Conservation (phyloP, 2,888 invertebrate genomes). For the Crematogaster levior region DNA sequence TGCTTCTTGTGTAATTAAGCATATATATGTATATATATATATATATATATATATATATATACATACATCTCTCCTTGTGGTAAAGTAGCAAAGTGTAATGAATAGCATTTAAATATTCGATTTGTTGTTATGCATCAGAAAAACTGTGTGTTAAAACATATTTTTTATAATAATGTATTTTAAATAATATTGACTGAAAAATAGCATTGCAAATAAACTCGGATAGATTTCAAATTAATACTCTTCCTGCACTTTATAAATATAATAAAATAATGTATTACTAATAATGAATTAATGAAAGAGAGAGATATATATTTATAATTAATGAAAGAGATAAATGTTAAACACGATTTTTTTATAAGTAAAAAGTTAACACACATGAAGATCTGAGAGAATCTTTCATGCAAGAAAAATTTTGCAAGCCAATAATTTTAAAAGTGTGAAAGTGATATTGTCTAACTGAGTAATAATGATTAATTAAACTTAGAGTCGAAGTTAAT, state of each 20-base stretch:
- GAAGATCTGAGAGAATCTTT: background rate
- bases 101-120: slow-evolving; percentile 11
- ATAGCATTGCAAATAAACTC: background rate
- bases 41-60: no score
- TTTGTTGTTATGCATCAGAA: background rate
- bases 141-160: background rate
- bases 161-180: no score
- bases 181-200: background rate
- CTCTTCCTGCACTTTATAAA: background rate
- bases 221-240: background rate
- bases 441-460: slow-evolving; percentile 6
- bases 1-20: slow-evolving; percentile 23
- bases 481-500: slow-evolving; percentile 3
- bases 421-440: background rate
- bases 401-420: background rate
- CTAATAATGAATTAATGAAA: background rate
- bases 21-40: no score
- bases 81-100: slow-evolving; percentile 11
- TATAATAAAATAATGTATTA: background rate
- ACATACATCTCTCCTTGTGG: background rate
- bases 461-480: background rate
- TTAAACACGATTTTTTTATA: background rate
- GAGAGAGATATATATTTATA: background rate
- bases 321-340: background rate
- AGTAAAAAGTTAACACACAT: background rate